Conservation (phyloP, 2,113 vertebrate species). For the Cygnus atratus region DNA sequence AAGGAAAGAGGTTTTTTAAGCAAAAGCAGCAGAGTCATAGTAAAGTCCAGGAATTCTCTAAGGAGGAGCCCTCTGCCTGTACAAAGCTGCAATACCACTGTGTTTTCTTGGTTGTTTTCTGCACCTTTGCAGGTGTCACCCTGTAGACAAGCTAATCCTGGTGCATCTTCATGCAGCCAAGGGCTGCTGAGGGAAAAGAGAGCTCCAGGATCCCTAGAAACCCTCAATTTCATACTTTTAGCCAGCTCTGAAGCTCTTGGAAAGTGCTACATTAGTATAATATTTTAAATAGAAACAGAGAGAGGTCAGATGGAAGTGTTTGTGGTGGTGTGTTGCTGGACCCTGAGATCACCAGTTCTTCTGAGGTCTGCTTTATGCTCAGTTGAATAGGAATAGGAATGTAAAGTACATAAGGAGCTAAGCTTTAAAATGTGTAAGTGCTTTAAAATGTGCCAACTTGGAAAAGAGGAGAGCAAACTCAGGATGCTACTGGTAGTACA, state of each 20-base stretch:
- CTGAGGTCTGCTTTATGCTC: not conserved
- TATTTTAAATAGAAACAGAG: not conserved
- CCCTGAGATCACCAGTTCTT: not conserved
- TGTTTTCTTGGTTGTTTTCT: not conserved
- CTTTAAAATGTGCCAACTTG: not conserved
- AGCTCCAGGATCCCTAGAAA: not conserved
- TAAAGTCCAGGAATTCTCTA: not conserved
- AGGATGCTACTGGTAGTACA: not conserved
- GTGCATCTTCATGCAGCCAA: not conserved
- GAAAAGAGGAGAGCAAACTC: not conserved
- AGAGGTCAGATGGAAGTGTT: not conserved
- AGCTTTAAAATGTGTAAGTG: not conserved
- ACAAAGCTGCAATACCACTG: not conserved
- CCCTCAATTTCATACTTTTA: not conserved
- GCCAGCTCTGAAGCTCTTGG: not conserved
- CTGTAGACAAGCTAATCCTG: not conserved
- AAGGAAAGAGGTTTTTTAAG: not conserved
- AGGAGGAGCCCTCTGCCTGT: not conserved
- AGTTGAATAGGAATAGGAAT: not conserved
- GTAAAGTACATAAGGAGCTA: not conserved
- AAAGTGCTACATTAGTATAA: not conserved
- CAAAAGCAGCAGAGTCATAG: not conserved
- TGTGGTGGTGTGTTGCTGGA: not conserved
- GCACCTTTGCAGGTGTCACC: not conserved
- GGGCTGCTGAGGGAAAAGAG: not conserved